Evolutionary conservation across 2,113 vertebrate species (phyloP), one percentile per base, ranked within the genome.

Genomic region (Cervus canadensis): DNA sequence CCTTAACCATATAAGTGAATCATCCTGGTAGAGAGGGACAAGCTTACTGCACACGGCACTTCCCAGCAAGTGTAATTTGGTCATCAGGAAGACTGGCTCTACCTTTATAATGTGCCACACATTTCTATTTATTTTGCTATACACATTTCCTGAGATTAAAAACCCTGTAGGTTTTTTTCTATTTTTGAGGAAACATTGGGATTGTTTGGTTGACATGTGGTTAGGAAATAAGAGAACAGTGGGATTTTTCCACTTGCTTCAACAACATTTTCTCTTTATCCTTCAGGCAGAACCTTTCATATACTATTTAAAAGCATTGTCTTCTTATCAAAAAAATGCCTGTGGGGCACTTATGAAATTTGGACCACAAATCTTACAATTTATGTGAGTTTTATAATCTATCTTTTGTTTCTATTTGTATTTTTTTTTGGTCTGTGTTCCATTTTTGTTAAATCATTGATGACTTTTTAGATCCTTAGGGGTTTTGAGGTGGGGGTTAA

Each of bases 371-470:
- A 45, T 76, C 28, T 54, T 98, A 94, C 94, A 71, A 11, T 82
- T 43, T n/a, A 84, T 96, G 95, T 98, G 90, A 98, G 96, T 95
- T 97, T 95, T 62, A 30, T 67, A 48, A 26, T 79, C 30, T 62
- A 6, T 40, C 26, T 71, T 74, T 78, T 93, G 21, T 30, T 60
- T 95, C 16, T 52, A 26, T 12, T 91, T 50, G 2, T 33, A 19
- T 48, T 88, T 91, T 79, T 23, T 92, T 52, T 52, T 85, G 5
- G 19, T 84, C 33, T 92, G 28, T 81, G 45, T 48, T 5, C 33
- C 13, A 15, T 12, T 93, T 82, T 89, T 57, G 13, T 83, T 59
- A 64, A 94, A 33, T 57, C 6, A 3, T 43, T 48, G 43, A 43
- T 94, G 52, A 17, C 2, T 59, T 94, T 91, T 52, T 36, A 33